Evolutionary conservation across 92 coral and sea anemone species (phyloP).

Genomic region (Epizoanthus fatuus): DNA sequence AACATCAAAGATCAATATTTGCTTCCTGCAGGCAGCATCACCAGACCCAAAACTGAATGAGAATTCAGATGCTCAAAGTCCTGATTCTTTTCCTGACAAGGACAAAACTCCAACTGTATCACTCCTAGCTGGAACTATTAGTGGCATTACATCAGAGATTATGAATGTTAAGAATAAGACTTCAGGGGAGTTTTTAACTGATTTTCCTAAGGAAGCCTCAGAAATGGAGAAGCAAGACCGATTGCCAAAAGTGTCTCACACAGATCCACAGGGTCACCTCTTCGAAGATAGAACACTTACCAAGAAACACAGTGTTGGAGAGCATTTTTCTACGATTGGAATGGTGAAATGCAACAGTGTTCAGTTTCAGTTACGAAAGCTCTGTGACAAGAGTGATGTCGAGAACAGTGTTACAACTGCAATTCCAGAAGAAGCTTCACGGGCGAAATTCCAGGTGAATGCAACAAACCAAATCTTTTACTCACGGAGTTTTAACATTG

Average conservation of each 20-base stretch:
- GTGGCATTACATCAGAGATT: slow-evolving; percentile 77
- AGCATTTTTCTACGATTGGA: slow-evolving; percentile 60
- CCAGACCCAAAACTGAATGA: slow-evolving; percentile 49
- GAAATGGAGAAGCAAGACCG: slow-evolving; percentile 8
- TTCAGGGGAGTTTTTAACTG: neutral
- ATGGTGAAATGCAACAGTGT: slow-evolving; percentile 79
- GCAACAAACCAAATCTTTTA: slow-evolving; percentile 73
- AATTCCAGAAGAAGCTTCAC: slow-evolving; percentile 85
- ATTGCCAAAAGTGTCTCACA: slow-evolving; percentile 30
- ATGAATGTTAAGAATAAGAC: slow-evolving; percentile 61
- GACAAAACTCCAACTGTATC: slow-evolving; percentile 69
- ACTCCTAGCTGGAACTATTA: slow-evolving; percentile 77
- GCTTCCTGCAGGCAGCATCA: slow-evolving; percentile 92
- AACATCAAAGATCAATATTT: slow-evolving; percentile 89
- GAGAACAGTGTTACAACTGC: slow-evolving; percentile 95
- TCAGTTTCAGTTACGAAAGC: slow-evolving; percentile 90
- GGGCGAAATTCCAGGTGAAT: slow-evolving; percentile 85
- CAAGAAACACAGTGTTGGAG: neutral
- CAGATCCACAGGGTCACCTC: slow-evolving; percentile 10
- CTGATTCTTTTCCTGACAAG: slow-evolving; percentile 39
- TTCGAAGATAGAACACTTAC: slow-evolving; percentile 30
- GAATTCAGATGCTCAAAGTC: slow-evolving; percentile 30
- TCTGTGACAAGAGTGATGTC: slow-evolving; percentile 90
- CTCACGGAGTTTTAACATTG: slow-evolving; percentile 66
- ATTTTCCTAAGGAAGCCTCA: neutral